Conservation (phyloP, 2,113 vertebrate species). For the Falco punctatus region DNA sequence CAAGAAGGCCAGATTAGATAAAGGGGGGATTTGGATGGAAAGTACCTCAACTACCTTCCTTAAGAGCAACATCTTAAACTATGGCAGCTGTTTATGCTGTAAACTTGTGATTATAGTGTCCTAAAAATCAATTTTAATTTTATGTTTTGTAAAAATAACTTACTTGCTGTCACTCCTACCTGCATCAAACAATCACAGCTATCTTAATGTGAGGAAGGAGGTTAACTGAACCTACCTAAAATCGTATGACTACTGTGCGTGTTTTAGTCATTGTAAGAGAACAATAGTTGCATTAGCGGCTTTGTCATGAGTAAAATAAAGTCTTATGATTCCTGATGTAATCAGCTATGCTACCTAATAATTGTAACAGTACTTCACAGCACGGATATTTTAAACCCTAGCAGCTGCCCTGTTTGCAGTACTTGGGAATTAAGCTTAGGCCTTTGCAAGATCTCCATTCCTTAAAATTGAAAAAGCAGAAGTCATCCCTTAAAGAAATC, state of each 20-base stretch:
- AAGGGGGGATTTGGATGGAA: neutral
- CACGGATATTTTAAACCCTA: neutral
- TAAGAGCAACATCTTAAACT: neutral
- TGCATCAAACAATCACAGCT: neutral
- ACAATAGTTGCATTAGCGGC: neutral
- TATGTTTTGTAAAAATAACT: neutral
- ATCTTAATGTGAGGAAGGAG: neutral
- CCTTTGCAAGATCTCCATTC: neutral
- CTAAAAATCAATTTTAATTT: neutral
- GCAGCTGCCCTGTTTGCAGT: neutral
- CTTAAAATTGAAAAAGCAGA: conserved; percentile 6
- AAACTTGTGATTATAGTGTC: neutral
- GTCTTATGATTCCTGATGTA: neutral
- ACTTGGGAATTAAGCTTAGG: neutral
- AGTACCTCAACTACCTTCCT: neutral
- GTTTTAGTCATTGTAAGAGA: neutral
- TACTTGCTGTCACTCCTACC: neutral
- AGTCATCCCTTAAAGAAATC: neutral
- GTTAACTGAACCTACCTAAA: neutral
- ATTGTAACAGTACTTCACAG: neutral
- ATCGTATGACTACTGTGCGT: neutral
- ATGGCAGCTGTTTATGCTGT: neutral
- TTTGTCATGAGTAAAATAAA: neutral
- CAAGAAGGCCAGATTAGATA: neutral
- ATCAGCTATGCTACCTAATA: neutral